Base-by-base conservation (phyloP, 2,797 vertebrate genomes). In the Coregonus sp. region DNA sequence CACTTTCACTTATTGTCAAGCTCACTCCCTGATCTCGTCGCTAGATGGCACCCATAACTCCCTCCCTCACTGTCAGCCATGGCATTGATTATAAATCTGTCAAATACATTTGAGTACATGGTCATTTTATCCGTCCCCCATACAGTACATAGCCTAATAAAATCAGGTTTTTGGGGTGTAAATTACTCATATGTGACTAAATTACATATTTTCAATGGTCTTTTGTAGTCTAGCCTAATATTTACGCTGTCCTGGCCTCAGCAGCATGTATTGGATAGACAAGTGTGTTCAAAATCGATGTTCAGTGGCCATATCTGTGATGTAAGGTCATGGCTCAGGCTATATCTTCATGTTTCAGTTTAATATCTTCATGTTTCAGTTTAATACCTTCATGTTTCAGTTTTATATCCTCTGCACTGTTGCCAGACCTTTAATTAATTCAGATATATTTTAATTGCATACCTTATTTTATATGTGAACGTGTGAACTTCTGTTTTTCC, bases 1-100 rank as follows among this genome's bases (percentile, higher is more conserved):
- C 47, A 51, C 47, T 4, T 71, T 29, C 50, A 47, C 67, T n/a
- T 16, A 37, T 40, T 70, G 40, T 31, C 50, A 72, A 29, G 50
- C 11, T 31, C 12, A 11, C 20, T 72, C 69, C 50, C 70, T 15
- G 47, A 6, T 5, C 12, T 33, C 20, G 14, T 20, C 47, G 47
- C 70, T 72, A 72, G 70, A 72, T 54, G 70, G 50, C 70, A 11
- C 70, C 50, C 6, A 20, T 25, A 15, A 59, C 56, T 18, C 56
- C 56, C 18, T 47, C 4, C 35, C 35, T 20, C 69, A 50, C 18
- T 51, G 14, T 29, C 50, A 66, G 29, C 4, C 29, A 31, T 31
- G 15, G 14, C 15, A 3, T 25, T 16, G 7, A 54, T 72, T 54
- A 51, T 33, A 31, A 31, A 14, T 69, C 35, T 72, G 12, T 72